Evolutionary conservation across 2,888 invertebrate species (phyloP).

Genomic region (Rhabditophanes sp.): DNA sequence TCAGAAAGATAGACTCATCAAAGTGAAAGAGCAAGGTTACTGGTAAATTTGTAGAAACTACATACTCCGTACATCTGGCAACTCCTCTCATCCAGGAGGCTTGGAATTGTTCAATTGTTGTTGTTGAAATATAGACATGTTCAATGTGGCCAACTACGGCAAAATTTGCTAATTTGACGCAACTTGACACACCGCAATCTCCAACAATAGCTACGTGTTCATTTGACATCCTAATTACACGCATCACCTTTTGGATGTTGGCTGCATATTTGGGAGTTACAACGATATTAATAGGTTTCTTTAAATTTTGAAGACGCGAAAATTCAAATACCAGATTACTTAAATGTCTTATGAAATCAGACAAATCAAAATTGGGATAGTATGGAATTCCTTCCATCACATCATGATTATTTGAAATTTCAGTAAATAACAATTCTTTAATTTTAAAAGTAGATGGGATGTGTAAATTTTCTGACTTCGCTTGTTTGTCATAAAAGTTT

Average conservation of each 20-base stretch:
- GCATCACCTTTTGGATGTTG: slow-evolving; percentile 18
- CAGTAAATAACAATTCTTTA: too few relatives aligned
- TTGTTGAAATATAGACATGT: slow-evolving; percentile 13
- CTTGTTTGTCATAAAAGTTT: too few relatives aligned
- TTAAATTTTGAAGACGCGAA: too few relatives aligned
- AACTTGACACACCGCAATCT: slow-evolving; percentile 10
- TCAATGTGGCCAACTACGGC: slow-evolving; percentile 16
- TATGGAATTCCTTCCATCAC: slow-evolving; percentile 28
- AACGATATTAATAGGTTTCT: too few relatives aligned
- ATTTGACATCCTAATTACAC: slow-evolving; percentile 22
- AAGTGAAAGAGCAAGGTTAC: slow-evolving; percentile 22
- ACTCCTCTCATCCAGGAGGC: slow-evolving; percentile 15
- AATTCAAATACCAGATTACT: slow-evolving; percentile 31
- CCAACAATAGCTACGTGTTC: slow-evolving; percentile 24
- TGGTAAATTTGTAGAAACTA: slow-evolving; percentile 22
- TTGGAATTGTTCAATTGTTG: slow-evolving; percentile 9
- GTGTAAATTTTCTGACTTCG: too few relatives aligned
- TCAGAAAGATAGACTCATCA: slow-evolving; percentile 11
- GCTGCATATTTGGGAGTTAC: too few relatives aligned
- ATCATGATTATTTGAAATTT: too few relatives aligned
- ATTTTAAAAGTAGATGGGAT: too few relatives aligned
- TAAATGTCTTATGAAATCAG: slow-evolving; percentile 19
- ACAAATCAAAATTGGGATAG: slow-evolving; percentile 15
- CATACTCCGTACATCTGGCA: slow-evolving; percentile 12
- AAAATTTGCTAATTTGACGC: slow-evolving; percentile 14